Evolutionary conservation across 2,113 vertebrate species (phyloP), one percentile per base, ranked within the genome.

Genomic region (Lasiurus borealis): DNA sequence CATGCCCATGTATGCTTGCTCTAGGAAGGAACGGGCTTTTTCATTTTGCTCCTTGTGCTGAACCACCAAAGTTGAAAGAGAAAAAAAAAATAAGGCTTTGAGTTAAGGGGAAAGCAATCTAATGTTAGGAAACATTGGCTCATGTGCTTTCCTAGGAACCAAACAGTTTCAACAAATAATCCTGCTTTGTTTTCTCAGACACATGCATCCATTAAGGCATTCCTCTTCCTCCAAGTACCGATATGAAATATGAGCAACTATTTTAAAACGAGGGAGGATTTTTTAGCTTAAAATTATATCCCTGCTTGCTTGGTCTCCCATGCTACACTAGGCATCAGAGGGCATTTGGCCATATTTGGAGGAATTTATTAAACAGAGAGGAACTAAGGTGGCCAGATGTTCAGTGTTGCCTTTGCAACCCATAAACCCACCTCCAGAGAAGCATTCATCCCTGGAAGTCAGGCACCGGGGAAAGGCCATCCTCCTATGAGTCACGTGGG

Each of bases 31-130:
- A 94, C 69, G 21, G 13, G 27, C 66, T 90, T 94, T 96, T 92
- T 92, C 69, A 95, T 95, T 96, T 93, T 86, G 76, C 44, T 97
- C 10, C 50, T 52, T 69, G 77, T 96, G 88, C 36, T 95, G 48
- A 96, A 94, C 81, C 52, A 54, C 52, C 69, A 72, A 62, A 78
- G 75, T 66, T 46, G 54, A 62, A 88, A 66, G 54, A 23, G 54
- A 82, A n/a, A 66, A 29, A 64, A 83, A 36, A 66, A 44, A 68
- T 75, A n/a, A 34, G 34, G 4, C n/a, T 88, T 52, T 78, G n/a
- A 91, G 95, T 92, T 85, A 88, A 90, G 52, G 44, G 8, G 5
- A 5, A 69, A 14, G 15, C 75, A 62, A 64, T 16, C 52, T 40
- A 36, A 69, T 48, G 64, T 92, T 78, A 66, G 81, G 44, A 94